A percentile compares a stretch with the other conserved stretches of the same genome.
Conservation (phyloP, 2,888 invertebrate species). For the Stenodera caucasica region DNA sequence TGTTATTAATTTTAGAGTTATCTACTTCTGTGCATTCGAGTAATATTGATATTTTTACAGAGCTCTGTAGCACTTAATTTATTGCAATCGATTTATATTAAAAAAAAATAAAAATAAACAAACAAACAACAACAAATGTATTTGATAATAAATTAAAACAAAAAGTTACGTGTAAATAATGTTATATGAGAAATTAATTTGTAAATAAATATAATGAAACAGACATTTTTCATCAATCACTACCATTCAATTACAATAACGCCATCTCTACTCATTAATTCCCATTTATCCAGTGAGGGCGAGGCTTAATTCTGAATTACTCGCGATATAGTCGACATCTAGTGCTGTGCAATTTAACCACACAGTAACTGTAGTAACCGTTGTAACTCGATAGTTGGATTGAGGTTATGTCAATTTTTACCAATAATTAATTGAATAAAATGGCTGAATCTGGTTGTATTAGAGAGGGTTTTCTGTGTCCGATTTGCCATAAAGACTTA, state of each 20-base stretch:
- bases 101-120: neutral
- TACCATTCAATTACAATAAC: neutral
- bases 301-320: no score
- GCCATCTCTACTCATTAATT: no score
- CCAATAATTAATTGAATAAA: neutral
- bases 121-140: slow-evolving; percentile 33
- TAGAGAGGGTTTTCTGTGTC: slow-evolving; percentile 92
- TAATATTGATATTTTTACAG: slow-evolving; percentile 46
- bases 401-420: neutral
- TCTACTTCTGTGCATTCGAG: slow-evolving; percentile 33
- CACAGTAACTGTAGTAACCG: no score
- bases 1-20: slow-evolving; percentile 41
- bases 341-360: no score
- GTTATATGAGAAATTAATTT: slow-evolving; percentile 43
- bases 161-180: slow-evolving; percentile 47
- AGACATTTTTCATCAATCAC: neutral
- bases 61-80: slow-evolving; percentile 45
- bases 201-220: slow-evolving; percentile 42
- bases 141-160: slow-evolving; percentile 39
- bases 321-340: no score
- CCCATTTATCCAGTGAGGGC: no score
- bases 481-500: slow-evolving; percentile 89
- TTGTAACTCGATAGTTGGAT: neutral
- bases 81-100: slow-evolving; percentile 46
- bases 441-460: slow-evolving; percentile 55